Percentiles rank a stretch among this genome's conserved stretches.
Evolutionary conservation across 92 coral and sea anemone genomes (phyloP).

Genomic region (Anthopleura xanthogrammica): DNA sequence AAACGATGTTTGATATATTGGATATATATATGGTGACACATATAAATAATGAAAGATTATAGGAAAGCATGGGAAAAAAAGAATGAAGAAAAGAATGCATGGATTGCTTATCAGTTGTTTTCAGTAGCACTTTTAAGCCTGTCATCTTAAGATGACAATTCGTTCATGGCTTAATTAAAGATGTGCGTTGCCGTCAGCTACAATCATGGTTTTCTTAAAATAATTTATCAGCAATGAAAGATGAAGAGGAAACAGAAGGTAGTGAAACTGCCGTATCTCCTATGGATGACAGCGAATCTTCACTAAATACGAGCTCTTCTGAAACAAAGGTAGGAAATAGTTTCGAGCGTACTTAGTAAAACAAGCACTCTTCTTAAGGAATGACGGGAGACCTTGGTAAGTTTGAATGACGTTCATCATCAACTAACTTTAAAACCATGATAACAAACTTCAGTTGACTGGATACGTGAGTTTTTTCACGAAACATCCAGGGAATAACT

Average conservation of each 20-base stretch:
- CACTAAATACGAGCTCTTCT: not conserved
- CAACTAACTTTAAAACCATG: too few species aligned
- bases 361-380: not conserved
- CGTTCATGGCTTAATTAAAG: too few species aligned
- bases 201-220: not conserved
- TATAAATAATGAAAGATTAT: too few species aligned
- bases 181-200: too few species aligned
- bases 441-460: not conserved
- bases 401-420: not conserved
- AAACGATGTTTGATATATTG: not conserved
- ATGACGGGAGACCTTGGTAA: not conserved
- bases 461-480: constrained; percentile 1
- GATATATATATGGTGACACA: too few species aligned
- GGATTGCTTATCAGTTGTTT: too few species aligned
- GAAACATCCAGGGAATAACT: not conserved
- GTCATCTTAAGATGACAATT: too few species aligned
- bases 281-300: not conserved
- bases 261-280: not conserved
- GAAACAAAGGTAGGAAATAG: not conserved
- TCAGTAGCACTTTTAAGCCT: too few species aligned
- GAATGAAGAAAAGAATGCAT: too few species aligned
- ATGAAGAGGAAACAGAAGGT: not conserved
- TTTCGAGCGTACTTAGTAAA: not conserved
- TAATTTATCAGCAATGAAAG: not conserved
- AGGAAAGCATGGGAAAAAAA: too few species aligned